Percentiles rank a stretch among this genome's conserved stretches.
These are phyloP conservation scores for Sebastes taczanowskii DNA, from an alignment of 2,797 vertebrate genomes.

Conservation along the genomic window DNA sequence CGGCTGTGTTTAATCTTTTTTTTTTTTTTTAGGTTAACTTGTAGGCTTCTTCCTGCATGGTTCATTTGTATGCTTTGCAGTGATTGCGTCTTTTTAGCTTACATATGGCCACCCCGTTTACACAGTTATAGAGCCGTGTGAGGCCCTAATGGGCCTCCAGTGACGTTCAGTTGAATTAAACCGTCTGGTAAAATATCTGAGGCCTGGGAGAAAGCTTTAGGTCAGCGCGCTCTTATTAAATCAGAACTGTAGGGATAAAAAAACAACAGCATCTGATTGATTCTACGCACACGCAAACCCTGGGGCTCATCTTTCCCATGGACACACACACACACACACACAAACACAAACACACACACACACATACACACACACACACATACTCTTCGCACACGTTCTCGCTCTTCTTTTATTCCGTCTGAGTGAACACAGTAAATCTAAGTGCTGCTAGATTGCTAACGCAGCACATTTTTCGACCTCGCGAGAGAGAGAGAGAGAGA, in stretches of 20 bases:
- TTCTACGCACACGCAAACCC: slow-evolving; percentile 43
- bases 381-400: slow-evolving; percentile 25
- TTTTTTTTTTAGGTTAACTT: neutral
- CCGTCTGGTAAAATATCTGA: slow-evolving; percentile 43
- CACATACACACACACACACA: slow-evolving; percentile 26
- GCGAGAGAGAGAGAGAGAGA: neutral
- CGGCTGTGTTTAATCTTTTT: neutral
- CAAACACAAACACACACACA: slow-evolving; percentile 26
- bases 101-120: slow-evolving; percentile 11
- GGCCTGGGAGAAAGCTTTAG: slow-evolving; percentile 7
- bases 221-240: slow-evolving; percentile 41
- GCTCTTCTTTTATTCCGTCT: slow-evolving; percentile 76
- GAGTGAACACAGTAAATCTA: slow-evolving; percentile 82
- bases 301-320: slow-evolving; percentile 43
- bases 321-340: slow-evolving; percentile 21
- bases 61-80: slow-evolving; percentile 36
- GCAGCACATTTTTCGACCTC: slow-evolving; percentile 73
- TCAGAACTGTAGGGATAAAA: slow-evolving; percentile 15
- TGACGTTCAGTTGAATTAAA: slow-evolving; percentile 35
- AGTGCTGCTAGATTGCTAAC: slow-evolving; percentile 74
- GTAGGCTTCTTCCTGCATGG: neutral
- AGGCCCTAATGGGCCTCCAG: slow-evolving; percentile 32
- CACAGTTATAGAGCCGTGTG: slow-evolving; percentile 5
- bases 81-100: slow-evolving; percentile 24
- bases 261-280: slow-evolving; percentile 58